Evolutionary conservation across 2,113 vertebrate species (phyloP), one percentile per base, ranked within the genome.

Genomic region (Tor tambroides): DNA sequence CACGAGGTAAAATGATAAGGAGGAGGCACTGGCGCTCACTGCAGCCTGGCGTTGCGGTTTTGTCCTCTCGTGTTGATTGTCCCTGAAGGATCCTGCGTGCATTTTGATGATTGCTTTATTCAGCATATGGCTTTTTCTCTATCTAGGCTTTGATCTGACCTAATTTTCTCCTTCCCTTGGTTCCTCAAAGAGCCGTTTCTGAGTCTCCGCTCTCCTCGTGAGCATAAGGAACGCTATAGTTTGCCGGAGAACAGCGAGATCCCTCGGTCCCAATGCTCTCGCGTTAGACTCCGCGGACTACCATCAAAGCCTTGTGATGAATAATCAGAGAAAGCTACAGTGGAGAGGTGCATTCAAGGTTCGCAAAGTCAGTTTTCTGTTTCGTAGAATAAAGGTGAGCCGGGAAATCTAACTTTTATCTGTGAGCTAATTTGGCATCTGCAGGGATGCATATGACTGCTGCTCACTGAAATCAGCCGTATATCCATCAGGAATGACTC

Each of bases 151-250:
- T 80, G 80, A 84, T 86, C 72, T 81, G 87, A 83, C 86, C 83
- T 5, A 49, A n/a, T 75, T 72, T 67, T 46, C 41, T 54, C 59
- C 69, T 78, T 79, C 83, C 21, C 35, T 54, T 46, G 84, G 83
- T 87, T 87, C 72, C 63, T 87, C 86, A 89, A 75, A 80, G 85
- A 87, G 71, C 88, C 69, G 59, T 87, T 87, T 87, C 84, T 81
- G 85, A 35, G 81, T 84, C 74, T 72, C 11, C 38, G 38, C 71
- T 72, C 35, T n/a, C 79, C 86, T 77, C 54, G 15, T 59, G 19
- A 75, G 72, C 86, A 75, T 43, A 43, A 83, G 80, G 74, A 87
- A 46, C 43, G 10, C 59, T 84, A 38, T 2, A 80, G 77, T 51
- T 75, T 46, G 21, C 59, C 11, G 9, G 80, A 51, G 72, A 61